phyloP scores from a whole-genome alignment of 2,888 invertebrate genomes.

The Deroplatys truncata region DNA sequence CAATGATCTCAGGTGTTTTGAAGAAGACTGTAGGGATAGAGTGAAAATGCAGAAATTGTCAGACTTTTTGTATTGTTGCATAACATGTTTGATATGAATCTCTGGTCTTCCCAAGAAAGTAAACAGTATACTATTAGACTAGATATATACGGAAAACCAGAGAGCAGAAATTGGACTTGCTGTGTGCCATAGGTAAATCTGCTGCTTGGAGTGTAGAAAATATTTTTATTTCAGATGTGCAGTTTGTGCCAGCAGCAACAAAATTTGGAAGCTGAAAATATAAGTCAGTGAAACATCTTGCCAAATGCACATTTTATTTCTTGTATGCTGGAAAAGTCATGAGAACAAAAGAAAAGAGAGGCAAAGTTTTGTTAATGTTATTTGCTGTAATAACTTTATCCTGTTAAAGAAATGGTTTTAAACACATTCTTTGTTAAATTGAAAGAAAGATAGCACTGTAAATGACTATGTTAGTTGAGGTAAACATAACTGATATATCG shows the following conservation, averaged over 20 bases:
- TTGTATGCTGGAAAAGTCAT: no score
- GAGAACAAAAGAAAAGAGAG: no score
- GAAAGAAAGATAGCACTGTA: no score
- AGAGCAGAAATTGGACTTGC: not conserved
- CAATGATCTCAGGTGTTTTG: not conserved
- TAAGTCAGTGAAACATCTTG: no score
- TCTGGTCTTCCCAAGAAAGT: not conserved
- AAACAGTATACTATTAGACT: not conserved
- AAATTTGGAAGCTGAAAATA: no score
- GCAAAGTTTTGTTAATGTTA: no score
- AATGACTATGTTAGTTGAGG: no score
- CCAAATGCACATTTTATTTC: no score
- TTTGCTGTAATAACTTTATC: no score
- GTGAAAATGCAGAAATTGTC: not conserved
- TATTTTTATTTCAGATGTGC: not conserved
- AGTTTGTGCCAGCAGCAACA: not conserved
- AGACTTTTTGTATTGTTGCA: not conserved
- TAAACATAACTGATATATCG: no score
- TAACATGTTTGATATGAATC: not conserved
- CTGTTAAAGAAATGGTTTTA: no score
- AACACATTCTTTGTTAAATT: no score
- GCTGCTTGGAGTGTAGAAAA: not conserved
- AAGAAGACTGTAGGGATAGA: not conserved
- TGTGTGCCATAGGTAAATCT: not conserved
- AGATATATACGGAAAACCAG: not conserved